Evolutionary conservation across 2,113 vertebrate genomes (phyloP), one percentile per base, ranked within the genome.

Genomic region (Macrotus californicus): DNA sequence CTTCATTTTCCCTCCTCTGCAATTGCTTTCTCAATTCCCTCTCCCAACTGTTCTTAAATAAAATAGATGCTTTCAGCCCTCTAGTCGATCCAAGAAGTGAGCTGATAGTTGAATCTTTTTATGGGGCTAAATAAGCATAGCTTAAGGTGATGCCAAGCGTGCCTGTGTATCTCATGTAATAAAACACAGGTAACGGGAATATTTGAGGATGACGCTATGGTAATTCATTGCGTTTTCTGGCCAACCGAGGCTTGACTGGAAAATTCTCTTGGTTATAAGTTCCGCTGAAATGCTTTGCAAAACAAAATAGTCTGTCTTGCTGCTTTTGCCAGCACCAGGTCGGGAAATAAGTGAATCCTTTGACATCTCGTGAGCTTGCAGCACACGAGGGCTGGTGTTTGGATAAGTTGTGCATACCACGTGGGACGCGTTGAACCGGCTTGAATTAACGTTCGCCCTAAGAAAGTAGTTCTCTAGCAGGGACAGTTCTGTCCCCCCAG

Each of bases 31-130:
- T n/a, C 41, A 87, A 3, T 46, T 69, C 31, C n/a, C 22, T 90
- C 52, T 91, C 59, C 80, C 48, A 56, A 3, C 11, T 5, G 29
- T 76, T 95, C 64, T 66, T 82, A 84, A 95, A 91, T 70, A 96
- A 97, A 95, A 75, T 70, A 92, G 80, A 79, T 81, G 26, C 34
- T 86, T 81, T 95, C 73, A 91, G 84, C 29, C 69, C 7, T 56
- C 31, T 9, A 0, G 89, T 93, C 4, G 0, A 73, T 46, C 80
- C 22, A 46, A 75, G 75, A 69, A 92, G 87, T 19, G 9, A 87
- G 56, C 87, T 83, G 85, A 93, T 82, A 66, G 50, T 22, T 34
- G 79, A 72, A 79, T 87, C 89, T 19, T 72, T 89, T 81, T 64
- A 59, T 67, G 85, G 88, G 73, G 56, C 46, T 54, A 66, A 79